phyloP scores from a whole-genome alignment of 1,140 invertebrate genomes.

The Teleogryllus occipitalis region DNA sequence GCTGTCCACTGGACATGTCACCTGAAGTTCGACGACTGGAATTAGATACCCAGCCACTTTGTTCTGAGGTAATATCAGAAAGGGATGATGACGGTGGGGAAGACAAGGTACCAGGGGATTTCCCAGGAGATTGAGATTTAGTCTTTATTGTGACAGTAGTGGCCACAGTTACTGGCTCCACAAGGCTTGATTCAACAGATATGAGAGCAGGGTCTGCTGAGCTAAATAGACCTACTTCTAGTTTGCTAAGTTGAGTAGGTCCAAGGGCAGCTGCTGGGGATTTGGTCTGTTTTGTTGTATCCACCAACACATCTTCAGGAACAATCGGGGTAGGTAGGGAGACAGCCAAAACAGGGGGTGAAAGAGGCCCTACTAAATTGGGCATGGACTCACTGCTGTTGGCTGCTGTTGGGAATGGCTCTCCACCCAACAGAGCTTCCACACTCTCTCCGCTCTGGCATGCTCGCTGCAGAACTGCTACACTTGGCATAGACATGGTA shows the following conservation, averaged over 20 bases:
- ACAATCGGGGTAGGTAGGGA: slow-evolving; percentile 11
- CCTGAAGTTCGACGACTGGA: slow-evolving; percentile 30
- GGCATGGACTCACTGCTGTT: slow-evolving; percentile 39
- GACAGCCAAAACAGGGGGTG: slow-evolving; percentile 14
- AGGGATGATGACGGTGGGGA: slow-evolving; percentile 20
- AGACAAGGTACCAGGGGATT: slow-evolving; percentile 23
- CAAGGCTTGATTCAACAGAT: slow-evolving; percentile 27
- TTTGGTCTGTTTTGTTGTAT: not conserved
- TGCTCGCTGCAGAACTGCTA: slow-evolving; percentile 17
- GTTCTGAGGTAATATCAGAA: slow-evolving; percentile 36
- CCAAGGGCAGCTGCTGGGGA: not conserved
- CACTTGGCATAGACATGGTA: slow-evolving; percentile 42
- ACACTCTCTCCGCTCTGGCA: slow-evolving; percentile 10
- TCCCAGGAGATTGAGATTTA: slow-evolving; percentile 27
- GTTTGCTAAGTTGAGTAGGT: slow-evolving; percentile 30
- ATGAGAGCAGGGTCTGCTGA: slow-evolving; percentile 33
- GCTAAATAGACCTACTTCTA: slow-evolving; percentile 34
- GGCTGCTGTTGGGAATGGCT: slow-evolving; percentile 1
- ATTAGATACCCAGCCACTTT: slow-evolving; percentile 41
- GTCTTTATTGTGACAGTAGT: slow-evolving; percentile 33
- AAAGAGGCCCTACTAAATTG: slow-evolving; percentile 31
- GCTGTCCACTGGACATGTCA: slow-evolving; percentile 35
- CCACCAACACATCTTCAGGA: not conserved
- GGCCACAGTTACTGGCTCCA: slow-evolving; percentile 36
- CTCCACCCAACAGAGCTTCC: slow-evolving; percentile 11